Conservation (phyloP, 1,140 invertebrate genomes). For the Brachionus koreanus region DNA sequence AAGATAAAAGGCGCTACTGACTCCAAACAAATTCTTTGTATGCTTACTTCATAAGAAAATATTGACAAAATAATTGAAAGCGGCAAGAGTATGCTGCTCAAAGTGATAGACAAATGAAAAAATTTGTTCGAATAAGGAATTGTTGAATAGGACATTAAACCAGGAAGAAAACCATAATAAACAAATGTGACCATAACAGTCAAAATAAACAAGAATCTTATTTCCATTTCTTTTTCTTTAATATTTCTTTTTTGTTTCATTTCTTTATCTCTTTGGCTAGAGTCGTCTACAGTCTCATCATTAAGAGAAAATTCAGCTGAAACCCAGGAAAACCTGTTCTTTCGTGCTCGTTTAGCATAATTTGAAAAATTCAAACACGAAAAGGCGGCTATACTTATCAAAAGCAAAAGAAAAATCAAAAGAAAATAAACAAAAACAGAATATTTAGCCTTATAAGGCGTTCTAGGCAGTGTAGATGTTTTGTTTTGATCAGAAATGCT, state of each 20-base stretch:
- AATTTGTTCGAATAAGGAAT: slow-evolving; percentile 31
- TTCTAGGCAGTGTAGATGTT: background rate
- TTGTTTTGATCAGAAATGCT: background rate
- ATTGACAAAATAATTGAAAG: slow-evolving; percentile 38
- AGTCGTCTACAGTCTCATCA: background rate
- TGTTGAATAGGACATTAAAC: slow-evolving; percentile 34
- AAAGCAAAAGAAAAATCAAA: slow-evolving; percentile 22
- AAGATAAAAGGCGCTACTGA: background rate
- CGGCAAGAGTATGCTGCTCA: slow-evolving; percentile 6
- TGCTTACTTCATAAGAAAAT: slow-evolving; percentile 31
- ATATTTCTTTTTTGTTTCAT: background rate
- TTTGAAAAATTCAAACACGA: slow-evolving; percentile 9
- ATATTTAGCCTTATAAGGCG: background rate
- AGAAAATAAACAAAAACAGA: slow-evolving; percentile 33
- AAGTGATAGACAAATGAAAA: slow-evolving; percentile 34
- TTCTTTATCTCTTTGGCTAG: background rate
- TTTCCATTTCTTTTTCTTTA: slow-evolving; percentile 11
- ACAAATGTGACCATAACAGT: slow-evolving; percentile 30
- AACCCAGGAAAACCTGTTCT: background rate
- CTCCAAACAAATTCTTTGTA: background rate
- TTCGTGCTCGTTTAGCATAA: slow-evolving; percentile 3
- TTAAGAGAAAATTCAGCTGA: background rate
- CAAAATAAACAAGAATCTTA: background rate
- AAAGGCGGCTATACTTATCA: slow-evolving; percentile 21
- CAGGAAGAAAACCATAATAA: slow-evolving; percentile 35